Evolutionary conservation across 2,888 invertebrate genomes (phyloP).

Genomic region (Leucozona laternaria): DNA sequence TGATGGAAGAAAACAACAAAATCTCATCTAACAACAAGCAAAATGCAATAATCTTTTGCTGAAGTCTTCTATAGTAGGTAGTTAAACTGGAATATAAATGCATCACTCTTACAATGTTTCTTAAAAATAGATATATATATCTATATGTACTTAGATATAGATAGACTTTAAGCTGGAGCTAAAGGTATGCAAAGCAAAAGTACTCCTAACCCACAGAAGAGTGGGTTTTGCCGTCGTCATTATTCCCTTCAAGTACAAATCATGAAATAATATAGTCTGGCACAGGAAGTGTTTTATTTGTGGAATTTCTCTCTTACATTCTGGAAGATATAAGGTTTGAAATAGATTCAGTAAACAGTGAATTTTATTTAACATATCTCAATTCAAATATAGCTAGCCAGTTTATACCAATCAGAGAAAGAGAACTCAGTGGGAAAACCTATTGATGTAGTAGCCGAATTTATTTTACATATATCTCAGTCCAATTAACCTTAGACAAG

Average conservation of each 20-base stretch:
- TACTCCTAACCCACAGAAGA: slow-evolving; percentile 65
- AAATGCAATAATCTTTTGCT: slow-evolving; percentile 29
- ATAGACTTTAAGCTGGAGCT: neutral
- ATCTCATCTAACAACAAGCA: slow-evolving; percentile 1
- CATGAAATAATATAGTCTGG: slow-evolving; percentile 26
- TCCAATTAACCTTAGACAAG: too few species aligned
- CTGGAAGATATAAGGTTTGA: too few species aligned
- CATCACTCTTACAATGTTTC: slow-evolving; percentile 31
- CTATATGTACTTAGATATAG: too few species aligned
- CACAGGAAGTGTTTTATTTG: neutral
- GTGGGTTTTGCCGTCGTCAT: slow-evolving; percentile 63
- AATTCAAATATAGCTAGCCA: too few species aligned
- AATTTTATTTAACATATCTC: too few species aligned
- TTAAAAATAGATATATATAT: too few species aligned
- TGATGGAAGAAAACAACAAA: slow-evolving; percentile 53
- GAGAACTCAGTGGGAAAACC: too few species aligned
- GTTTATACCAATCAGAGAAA: too few species aligned
- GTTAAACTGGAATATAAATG: neutral
- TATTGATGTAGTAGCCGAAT: too few species aligned
- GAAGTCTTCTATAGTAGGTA: slow-evolving; percentile 7
- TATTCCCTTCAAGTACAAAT: slow-evolving; percentile 54
- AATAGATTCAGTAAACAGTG: too few species aligned
- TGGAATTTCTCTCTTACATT: too few species aligned
- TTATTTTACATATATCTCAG: too few species aligned
- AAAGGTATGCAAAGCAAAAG: slow-evolving; percentile 63